Percentiles rank a stretch among this genome's conserved stretches.
Evolutionary conservation across 37 sponge, comb jelly and placozoan species (phyloP).

Genomic region (Chondrilla cf. caribensis): DNA sequence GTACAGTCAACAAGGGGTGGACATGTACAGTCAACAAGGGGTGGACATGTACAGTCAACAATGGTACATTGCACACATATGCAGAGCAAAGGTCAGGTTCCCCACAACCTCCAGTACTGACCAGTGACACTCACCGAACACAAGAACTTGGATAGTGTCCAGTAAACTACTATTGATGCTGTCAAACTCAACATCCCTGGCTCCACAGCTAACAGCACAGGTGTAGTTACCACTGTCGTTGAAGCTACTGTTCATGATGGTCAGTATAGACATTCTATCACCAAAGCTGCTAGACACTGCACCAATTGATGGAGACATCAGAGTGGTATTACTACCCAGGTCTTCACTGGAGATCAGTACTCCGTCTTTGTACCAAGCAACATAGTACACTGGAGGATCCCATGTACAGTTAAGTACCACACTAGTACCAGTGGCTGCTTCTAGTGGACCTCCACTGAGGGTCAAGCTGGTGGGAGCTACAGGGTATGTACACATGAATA

Average conservation of each 20-base stretch:
- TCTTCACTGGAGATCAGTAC: not conserved
- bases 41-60: too few relatives aligned
- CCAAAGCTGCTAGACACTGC: not conserved
- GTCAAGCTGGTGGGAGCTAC: too few relatives aligned
- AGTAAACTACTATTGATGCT: not conserved
- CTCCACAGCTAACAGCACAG: conserved; percentile 18
- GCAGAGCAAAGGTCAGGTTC: too few relatives aligned
- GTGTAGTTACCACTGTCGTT: conserved; percentile 12
- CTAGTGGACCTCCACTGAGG: too few relatives aligned
- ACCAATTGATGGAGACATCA: not conserved
- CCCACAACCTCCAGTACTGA: not conserved
- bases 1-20: too few relatives aligned
- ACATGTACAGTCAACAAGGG: too few relatives aligned
- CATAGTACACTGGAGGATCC: not conserved
- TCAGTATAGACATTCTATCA: not conserved
- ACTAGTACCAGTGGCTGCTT: too few relatives aligned
- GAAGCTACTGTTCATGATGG: not conserved
- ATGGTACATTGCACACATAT: too few relatives aligned
- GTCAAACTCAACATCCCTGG: not conserved
- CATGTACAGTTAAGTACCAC: not conserved
- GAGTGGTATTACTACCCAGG: not conserved
- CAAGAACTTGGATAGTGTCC: not conserved
- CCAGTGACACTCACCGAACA: not conserved
- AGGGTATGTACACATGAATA: too few relatives aligned
- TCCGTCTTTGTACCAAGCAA: conserved; percentile 8